Evolutionary conservation across 2,113 vertebrate genomes (phyloP), one percentile per base, ranked within the genome.

Genomic region (Cromileptes altivelis): DNA sequence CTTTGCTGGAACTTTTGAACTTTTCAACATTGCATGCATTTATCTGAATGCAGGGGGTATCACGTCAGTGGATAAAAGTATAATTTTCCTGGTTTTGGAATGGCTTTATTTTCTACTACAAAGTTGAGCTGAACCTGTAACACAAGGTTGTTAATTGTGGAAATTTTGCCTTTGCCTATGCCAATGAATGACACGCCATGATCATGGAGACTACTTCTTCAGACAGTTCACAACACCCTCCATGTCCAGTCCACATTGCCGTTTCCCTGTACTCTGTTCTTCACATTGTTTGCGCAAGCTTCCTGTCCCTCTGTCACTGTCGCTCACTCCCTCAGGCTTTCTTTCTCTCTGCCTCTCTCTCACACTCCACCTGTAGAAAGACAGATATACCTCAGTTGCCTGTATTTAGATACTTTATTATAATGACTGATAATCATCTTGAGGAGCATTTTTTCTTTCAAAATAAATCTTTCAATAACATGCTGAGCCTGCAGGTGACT

Each of bases 331-430:
- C 62, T 85, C 68, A 70, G 58, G 63, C 57, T 81, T 64, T 88
- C 61, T 75, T 18, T 78, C 42, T 75, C 6, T 58, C 27, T 67
- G 45, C 60, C 37, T 30, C 53, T 61, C 57, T 62, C 18, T 67
- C 62, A 86, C 73, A 76, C 68, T 86, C 84, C 83, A 89, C 73
- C 85, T 89, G 86, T 94, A 92, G 83, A 91, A 90, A 86, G 84
- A 93, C 88, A 83, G 73, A 95, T 93, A 95, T 95, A 96, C 95
- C 95, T 96, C 95, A 96, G 91, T 93, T 94, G 94, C 94, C 95
- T 96, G 93, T 93, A 95, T 94, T 95, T 94, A 90, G 88, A 94
- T 93, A 94, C 92, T 95, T 95, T 96, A 88, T 95, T 92, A 94
- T 77, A 89, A 90, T 86, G 63, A 88, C 58, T 82, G 82, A 92